Conservation (phyloP, 2,797 vertebrate species). For the Etheostoma nigrum region DNA sequence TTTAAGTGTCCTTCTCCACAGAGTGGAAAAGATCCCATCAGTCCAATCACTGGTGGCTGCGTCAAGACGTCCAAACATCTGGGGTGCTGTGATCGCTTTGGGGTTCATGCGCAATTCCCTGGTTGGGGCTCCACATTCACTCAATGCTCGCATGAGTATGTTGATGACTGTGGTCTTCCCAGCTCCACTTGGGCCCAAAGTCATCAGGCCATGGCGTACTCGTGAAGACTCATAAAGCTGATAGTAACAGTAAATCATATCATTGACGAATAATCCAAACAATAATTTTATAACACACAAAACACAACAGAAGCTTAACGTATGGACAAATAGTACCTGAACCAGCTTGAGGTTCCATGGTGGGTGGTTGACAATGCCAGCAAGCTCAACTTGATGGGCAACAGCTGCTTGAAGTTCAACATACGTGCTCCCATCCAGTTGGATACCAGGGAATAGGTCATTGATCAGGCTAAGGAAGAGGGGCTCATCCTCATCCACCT, state of each 20-base stretch:
- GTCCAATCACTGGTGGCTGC: constrained; percentile 96
- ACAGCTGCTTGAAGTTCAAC: constrained; percentile 89
- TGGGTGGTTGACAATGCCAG: constrained; percentile 90
- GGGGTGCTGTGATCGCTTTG: constrained; percentile 93
- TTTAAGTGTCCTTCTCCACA: constrained; percentile 94
- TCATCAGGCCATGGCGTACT: constrained; percentile 93
- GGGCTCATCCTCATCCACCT: constrained; percentile 96
- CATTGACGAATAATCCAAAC: constrained; percentile 6
- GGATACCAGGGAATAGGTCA: constrained; percentile 93
- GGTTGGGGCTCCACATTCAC: constrained; percentile 90
- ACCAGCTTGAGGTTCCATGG: constrained; percentile 92
- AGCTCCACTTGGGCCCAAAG: constrained; percentile 92
- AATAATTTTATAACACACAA: not conserved
- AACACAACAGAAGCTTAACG: constrained; percentile 5
- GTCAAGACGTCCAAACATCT: constrained; percentile 95
- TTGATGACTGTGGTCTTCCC: constrained; percentile 92
- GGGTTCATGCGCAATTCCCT: constrained; percentile 97
- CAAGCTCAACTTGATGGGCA: constrained; percentile 88
- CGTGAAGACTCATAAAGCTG: constrained; percentile 89
- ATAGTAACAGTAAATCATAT: not conserved
- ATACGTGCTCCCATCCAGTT: constrained; percentile 89
- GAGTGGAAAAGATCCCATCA: constrained; percentile 93
- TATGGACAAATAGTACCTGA: constrained; percentile 43
- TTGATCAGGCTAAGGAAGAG: constrained; percentile 93
- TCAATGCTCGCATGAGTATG: constrained; percentile 91